Evolutionary conservation across 2,888 invertebrate species (phyloP).

Genomic region (Ornithoptera priamus): DNA sequence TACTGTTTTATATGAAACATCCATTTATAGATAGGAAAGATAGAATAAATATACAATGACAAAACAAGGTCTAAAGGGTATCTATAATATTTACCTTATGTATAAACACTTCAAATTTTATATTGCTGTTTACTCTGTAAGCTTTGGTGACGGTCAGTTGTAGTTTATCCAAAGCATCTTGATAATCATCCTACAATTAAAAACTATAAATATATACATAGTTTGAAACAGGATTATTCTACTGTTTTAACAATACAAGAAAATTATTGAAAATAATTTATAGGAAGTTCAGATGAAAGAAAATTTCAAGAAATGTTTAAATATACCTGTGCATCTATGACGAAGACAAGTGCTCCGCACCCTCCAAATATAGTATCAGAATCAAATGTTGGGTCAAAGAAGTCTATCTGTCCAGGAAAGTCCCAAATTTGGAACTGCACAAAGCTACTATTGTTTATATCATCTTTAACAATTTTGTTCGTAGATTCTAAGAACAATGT

Average conservation of each 20-base stretch:
- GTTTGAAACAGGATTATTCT: not conserved
- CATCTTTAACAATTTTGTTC: constrained; percentile 98
- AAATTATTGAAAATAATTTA: not conserved
- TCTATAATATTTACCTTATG: constrained; percentile 87
- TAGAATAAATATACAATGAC: no score
- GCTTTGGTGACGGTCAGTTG: constrained; percentile 97
- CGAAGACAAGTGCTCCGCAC: constrained; percentile 98
- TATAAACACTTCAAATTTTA: constrained; percentile 99
- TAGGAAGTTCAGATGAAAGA: not conserved
- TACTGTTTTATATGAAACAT: no score
- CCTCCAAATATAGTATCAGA: constrained; percentile 97
- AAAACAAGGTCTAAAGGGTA: not conserved
- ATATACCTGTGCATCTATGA: constrained; percentile 96
- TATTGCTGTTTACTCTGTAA: constrained; percentile 95
- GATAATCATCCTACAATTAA: constrained; percentile 92
- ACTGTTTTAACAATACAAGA: not conserved
- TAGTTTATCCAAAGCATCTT: constrained; percentile 95
- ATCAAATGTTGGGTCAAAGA: constrained; percentile 97
- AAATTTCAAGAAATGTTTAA: not conserved
- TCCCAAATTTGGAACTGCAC: constrained; percentile 99
- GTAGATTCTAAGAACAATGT: constrained; percentile 99
- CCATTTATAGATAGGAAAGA: no score
- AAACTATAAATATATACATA: not conserved
- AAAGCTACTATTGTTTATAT: constrained; percentile 96
- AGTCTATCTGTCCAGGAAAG: constrained; percentile 99